Evolutionary conservation across 2,113 vertebrate genomes (phyloP).

Genomic region (Barnardius zonarius): DNA sequence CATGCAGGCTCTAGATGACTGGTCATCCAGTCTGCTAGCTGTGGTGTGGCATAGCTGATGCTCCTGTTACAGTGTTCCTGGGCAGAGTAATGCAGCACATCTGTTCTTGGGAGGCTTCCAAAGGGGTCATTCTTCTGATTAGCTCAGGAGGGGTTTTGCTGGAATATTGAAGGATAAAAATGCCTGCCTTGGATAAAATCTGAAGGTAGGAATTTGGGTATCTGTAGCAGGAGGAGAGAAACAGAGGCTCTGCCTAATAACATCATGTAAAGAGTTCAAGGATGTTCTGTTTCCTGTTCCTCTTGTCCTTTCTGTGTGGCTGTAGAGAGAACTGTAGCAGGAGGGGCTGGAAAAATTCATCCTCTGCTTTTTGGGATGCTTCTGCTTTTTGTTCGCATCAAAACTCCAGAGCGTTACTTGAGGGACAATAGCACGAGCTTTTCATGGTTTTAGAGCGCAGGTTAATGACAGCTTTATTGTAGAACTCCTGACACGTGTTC

Average conservation of each 20-base stretch:
- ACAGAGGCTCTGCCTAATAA: not conserved
- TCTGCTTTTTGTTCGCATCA: not conserved
- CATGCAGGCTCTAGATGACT: not conserved
- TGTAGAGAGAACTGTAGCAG: not conserved
- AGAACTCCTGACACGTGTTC: not conserved
- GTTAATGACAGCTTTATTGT: not conserved
- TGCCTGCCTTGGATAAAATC: not conserved
- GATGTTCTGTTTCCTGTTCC: not conserved
- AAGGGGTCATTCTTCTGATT: not conserved
- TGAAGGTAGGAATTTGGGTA: not conserved
- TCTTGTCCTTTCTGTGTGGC: not conserved
- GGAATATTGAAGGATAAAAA: not conserved
- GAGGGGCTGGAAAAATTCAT: not conserved
- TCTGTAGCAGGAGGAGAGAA: not conserved
- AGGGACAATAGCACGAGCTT: not conserved
- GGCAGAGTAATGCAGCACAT: not conserved
- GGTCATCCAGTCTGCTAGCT: not conserved
- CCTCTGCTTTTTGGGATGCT: not conserved
- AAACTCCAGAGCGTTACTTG: not conserved
- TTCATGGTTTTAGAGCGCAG: not conserved
- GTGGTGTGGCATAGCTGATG: not conserved
- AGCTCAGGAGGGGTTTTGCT: rapidly evolving
- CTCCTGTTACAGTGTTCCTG: not conserved
- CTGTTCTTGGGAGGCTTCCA: not conserved
- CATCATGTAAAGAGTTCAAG: not conserved